A percentile compares a stretch with the other conserved stretches of the same genome.
Evolutionary conservation across 1,140 invertebrate species (phyloP).

Genomic region (Pinna nobilis): DNA sequence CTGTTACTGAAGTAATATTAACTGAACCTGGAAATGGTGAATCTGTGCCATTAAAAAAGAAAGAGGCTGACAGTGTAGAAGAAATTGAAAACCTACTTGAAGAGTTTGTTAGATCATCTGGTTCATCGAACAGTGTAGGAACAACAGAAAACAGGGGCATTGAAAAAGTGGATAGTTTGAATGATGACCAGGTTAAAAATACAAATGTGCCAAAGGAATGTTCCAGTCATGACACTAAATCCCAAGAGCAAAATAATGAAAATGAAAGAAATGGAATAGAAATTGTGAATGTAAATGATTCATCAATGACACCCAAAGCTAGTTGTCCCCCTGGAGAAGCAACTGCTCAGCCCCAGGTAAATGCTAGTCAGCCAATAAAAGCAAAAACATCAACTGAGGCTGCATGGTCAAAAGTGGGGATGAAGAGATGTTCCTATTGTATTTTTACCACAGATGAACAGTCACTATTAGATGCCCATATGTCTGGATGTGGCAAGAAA

Average conservation of each 20-base stretch:
- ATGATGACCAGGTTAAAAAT: neutral
- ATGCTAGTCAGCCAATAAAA: no score
- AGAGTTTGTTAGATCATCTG: slow-evolving; percentile 13
- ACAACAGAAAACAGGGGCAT: no score
- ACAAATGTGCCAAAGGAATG: neutral
- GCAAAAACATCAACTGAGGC: neutral
- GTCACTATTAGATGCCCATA: slow-evolving; percentile 27
- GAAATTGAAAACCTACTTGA: slow-evolving; percentile 15
- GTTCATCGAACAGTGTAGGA: slow-evolving; percentile 1
- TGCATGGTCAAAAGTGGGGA: slow-evolving; percentile 35
- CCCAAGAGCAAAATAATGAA: neutral
- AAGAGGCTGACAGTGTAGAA: neutral
- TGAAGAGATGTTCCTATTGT: slow-evolving; percentile 31
- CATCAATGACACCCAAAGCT: neutral
- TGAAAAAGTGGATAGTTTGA: no score
- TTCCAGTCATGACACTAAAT: neutral
- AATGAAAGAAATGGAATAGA: neutral
- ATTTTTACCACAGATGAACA: slow-evolving; percentile 39
- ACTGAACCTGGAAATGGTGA: no score
- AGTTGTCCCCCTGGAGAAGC: neutral
- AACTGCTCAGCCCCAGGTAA: neutral
- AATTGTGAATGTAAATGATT: neutral
- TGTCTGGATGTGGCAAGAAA: slow-evolving; percentile 24
- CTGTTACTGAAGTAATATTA: no score
- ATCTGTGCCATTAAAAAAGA: no score